Percentiles rank a stretch among this genome's conserved stretches.
These are phyloP conservation scores for Microcebus murinus DNA, from an alignment of 2,113 vertebrate species.

Conservation along the genomic window DNA sequence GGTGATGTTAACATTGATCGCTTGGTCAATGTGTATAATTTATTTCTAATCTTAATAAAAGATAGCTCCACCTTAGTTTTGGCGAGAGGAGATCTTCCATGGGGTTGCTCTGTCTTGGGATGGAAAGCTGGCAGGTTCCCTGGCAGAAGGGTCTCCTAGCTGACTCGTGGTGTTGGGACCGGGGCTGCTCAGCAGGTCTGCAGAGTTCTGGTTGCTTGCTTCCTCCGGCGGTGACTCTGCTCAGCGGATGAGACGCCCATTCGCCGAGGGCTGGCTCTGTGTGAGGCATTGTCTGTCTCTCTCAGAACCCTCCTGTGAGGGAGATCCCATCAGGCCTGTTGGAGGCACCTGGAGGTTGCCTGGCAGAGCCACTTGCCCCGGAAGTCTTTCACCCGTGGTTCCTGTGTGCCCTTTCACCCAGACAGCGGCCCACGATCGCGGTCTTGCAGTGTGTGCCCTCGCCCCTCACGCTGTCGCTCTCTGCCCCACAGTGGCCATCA, in stretches of 20 bases:
- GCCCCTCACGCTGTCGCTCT: not conserved
- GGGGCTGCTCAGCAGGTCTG: too few relatives aligned
- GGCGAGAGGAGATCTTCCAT: not conserved
- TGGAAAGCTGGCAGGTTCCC: not conserved
- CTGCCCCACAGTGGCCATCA: conserved; percentile 93
- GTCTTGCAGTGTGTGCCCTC: accelerated
- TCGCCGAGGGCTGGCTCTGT: not conserved
- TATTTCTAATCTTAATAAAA: not conserved
- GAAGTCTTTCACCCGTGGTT: too few relatives aligned
- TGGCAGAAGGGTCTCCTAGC: not conserved
- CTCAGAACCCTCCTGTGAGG: too few relatives aligned
- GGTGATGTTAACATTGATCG: not conserved
- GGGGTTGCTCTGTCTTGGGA: not conserved
- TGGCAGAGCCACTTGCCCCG: too few relatives aligned
- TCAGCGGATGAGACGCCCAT: not conserved
- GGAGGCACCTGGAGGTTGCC: not conserved
- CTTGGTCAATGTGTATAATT: not conserved
- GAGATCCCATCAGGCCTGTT: accelerated
- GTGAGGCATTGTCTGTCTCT: accelerated
- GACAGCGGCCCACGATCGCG: too few relatives aligned
- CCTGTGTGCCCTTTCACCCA: not conserved
- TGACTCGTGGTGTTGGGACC: not conserved
- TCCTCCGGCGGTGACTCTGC: accelerated
- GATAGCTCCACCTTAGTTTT: not conserved
- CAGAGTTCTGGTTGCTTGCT: not conserved